phyloP scores from a whole-genome alignment of 2,888 invertebrate genomes.

The Onchidella celtica region DNA sequence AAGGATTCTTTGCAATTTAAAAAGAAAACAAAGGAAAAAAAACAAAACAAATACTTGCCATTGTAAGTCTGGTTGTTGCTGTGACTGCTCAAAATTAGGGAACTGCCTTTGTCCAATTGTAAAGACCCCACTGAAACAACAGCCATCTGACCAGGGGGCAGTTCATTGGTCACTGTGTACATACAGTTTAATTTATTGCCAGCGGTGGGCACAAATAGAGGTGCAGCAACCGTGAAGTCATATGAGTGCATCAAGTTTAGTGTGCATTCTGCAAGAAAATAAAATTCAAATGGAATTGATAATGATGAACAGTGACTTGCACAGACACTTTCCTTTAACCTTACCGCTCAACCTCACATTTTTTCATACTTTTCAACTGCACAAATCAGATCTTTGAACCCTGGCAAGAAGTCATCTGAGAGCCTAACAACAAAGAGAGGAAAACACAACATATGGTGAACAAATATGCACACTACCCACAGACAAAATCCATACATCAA shows the following conservation, averaged over 20 bases:
- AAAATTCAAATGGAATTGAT: background rate
- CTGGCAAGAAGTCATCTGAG: too few species aligned
- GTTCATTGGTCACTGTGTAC: background rate
- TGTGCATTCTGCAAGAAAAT: background rate
- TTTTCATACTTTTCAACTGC: too few species aligned
- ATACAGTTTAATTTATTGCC: background rate
- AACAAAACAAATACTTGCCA: background rate
- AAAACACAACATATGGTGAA: too few species aligned
- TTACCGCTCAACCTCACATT: too few species aligned
- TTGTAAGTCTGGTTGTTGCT: background rate
- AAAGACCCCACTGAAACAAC: background rate
- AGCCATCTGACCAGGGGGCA: background rate
- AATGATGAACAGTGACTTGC: too few species aligned
- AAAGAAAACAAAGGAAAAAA: too few species aligned
- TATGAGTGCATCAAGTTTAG: background rate
- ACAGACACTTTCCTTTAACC: too few species aligned
- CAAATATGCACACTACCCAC: too few species aligned
- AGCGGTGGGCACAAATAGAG: background rate
- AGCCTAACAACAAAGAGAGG: too few species aligned
- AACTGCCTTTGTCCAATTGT: background rate
- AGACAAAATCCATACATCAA: too few species aligned
- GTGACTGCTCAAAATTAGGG: background rate
- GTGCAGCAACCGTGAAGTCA: background rate
- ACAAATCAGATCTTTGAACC: too few species aligned
- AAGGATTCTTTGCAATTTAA: too few species aligned